Conservation (phyloP, 1,140 invertebrate species). For the Magallana gigas region DNA sequence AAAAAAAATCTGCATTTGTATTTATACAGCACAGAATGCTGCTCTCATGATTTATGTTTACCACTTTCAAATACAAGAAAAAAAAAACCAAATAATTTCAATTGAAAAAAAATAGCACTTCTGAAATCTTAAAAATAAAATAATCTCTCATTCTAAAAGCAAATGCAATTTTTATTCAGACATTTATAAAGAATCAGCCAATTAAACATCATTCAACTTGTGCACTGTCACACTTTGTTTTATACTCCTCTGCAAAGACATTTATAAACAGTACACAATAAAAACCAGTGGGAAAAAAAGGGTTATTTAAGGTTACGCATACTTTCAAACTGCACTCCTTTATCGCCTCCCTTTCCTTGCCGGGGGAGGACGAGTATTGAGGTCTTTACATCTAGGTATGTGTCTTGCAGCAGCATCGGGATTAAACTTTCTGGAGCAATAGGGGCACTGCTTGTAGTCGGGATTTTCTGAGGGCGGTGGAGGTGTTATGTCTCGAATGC, state of each 20-base stretch:
- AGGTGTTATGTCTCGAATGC: constrained; percentile 91
- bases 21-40: no score
- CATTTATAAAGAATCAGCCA: no score
- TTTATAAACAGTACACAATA: no score
- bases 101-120: background rate
- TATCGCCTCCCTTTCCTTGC: constrained; percentile 60
- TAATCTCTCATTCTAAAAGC: background rate
- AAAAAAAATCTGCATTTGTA: no score
- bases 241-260: no score
- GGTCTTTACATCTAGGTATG: constrained; percentile 94
- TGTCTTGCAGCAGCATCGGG: constrained; percentile 92
- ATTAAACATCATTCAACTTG: no score
- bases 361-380: constrained; percentile 83
- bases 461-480: constrained; percentile 87
- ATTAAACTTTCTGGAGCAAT: constrained; percentile 93
- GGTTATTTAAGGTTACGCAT: background rate
- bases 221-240: no score
- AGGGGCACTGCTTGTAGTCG: constrained; percentile 94
- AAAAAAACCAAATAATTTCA: background rate
- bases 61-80: background rate
- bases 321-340: background rate
- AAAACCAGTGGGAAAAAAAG: no score
- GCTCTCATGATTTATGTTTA: no score
- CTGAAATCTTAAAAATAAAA: background rate
- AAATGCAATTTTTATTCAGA: background rate